A percentile compares a stretch with the other conserved stretches of the same genome.
Evolutionary conservation across 2,888 invertebrate genomes (phyloP).

Genomic region (Peribatodes rhomboidaria): DNA sequence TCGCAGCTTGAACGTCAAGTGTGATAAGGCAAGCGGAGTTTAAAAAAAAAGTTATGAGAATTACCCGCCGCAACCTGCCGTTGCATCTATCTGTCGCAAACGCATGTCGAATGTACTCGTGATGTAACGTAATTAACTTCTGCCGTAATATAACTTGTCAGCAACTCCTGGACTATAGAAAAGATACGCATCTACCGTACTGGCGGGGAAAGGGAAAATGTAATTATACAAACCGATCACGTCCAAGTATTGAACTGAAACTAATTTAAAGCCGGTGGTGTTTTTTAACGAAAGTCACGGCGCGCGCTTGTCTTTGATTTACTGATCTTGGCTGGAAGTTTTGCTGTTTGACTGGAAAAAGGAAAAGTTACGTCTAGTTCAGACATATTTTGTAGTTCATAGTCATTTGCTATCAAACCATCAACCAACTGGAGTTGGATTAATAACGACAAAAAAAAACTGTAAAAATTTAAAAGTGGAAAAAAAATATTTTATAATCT

Average conservation of each 20-base stretch:
- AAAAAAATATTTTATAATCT: too few species aligned
- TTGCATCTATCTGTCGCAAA: too few species aligned
- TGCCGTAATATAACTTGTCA: conserved; percentile 16
- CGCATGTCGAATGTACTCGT: too few species aligned
- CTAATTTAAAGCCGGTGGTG: conserved; percentile 77
- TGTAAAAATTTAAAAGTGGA: background rate
- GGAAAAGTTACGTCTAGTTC: background rate
- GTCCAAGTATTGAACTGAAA: conserved; percentile 76
- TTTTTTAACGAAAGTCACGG: conserved; percentile 56
- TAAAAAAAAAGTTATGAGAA: too few species aligned
- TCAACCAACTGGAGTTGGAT: too few species aligned
- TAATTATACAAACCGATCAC: conserved; percentile 81
- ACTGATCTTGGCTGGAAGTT: conserved; percentile 16
- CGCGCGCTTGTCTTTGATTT: conserved; percentile 45
- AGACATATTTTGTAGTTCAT: too few species aligned
- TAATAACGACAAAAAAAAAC: too few species aligned
- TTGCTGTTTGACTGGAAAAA: conserved; percentile 11
- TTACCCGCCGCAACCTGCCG: too few species aligned
- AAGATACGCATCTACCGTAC: conserved; percentile 77
- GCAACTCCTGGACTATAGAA: conserved; percentile 55
- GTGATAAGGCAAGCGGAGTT: too few species aligned
- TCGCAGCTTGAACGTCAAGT: too few species aligned
- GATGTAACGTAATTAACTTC: background rate
- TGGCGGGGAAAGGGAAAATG: conserved; percentile 68
- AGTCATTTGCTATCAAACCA: too few species aligned